Base-by-base conservation (phyloP, 1,140 invertebrate genomes). In the Nasonia vitripennis region DNA sequence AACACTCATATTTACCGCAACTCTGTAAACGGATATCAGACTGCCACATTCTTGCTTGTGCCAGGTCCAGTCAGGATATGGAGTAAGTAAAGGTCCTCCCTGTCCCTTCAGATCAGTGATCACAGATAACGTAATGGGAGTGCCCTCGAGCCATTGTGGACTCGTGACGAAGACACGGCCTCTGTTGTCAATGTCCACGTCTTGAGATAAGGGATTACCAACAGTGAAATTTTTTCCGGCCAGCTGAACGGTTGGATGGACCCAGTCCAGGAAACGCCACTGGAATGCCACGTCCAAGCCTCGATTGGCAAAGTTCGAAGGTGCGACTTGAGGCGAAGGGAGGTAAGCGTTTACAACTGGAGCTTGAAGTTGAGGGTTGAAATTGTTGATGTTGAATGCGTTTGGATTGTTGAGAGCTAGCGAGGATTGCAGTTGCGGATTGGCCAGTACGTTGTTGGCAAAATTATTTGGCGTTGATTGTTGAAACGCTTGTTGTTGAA, bases 51-150 rank as follows among this genome's bases (percentile, higher is more conserved):
- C 87, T 17, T 89, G 87, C 7, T 70, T 87, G 83, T 92, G 91
- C 93, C 93, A 94, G 51, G 86, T 87, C 91, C 91, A 93, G 84
- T 93, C 89, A 1, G 93, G 93, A 85, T 93, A 94, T 0, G 93
- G 93, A 2, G 88, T 85, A 9, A 94, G 88, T 10, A 93, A 86
- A 55, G 90, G 93, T 37, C 92, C 92, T 10, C 92, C 93, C 0
- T 86, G 80, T 11, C 91, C 92, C 1, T 83, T 20, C 14, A 62
- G 45, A 74, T 89, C 87, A 51, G 91, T 91, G n/a, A 93, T 80
- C 82, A 90, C 86, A 17, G 92, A 93, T 73, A 94, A 88, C 17
- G 91, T 91, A 89, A 93, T 90, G 70, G 93, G 93, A 11, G 91
- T 90, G 84, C 93, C 93, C 10, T 92, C 87, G 70, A 93, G 87